Evolutionary conservation across 2,888 invertebrate species (phyloP), one percentile per base, ranked within the genome.

Genomic region (Mythimna impura): DNA sequence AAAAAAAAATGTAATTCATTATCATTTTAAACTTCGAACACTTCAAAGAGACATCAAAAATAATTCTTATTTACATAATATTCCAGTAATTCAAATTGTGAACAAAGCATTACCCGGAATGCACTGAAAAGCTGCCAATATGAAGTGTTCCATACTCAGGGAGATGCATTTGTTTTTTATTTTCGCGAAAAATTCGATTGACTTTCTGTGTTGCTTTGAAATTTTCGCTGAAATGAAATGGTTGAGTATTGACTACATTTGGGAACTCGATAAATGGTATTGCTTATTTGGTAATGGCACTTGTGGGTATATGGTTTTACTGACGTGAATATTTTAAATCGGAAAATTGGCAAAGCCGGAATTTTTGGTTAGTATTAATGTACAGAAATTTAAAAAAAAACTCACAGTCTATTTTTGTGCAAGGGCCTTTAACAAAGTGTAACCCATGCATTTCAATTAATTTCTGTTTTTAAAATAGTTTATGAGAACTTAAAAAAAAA

Each of bases 151-250:
- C 10, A 50, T 52, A 84, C 76, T 81, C 60, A 63, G 12, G n/a
- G 34, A 14, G 43, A 58, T 22, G 69, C 52, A 60, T 80, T 78
- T 68, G 65, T 79, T 84, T 81, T 84, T 81, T 67, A 60, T 78
- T 86, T 84, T 68, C 6, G 25, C 47, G 14, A 60, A 76, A 71
- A 71, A 70, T 69, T 85, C 75, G 58, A 85, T 82, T 78, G 76
- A 64, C 71, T 78, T 78, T 77, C 71, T 63, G 66, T 75, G 76
- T 78, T 71, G 66, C 75, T 78, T 80, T 75, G 64, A 82, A 72
- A 74, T 76, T 72, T 75, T 66, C 58, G 60, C 52, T 22, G 7
- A 77, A 80, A 77, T 73, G 55, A 71, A 75, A 72, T 60, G 70
- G 61, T 43, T 73, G 30, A 60, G 54, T 73, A 66, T 80, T 71